Conservation (phyloP, 2,113 vertebrate species). For the Bos javanicus region DNA sequence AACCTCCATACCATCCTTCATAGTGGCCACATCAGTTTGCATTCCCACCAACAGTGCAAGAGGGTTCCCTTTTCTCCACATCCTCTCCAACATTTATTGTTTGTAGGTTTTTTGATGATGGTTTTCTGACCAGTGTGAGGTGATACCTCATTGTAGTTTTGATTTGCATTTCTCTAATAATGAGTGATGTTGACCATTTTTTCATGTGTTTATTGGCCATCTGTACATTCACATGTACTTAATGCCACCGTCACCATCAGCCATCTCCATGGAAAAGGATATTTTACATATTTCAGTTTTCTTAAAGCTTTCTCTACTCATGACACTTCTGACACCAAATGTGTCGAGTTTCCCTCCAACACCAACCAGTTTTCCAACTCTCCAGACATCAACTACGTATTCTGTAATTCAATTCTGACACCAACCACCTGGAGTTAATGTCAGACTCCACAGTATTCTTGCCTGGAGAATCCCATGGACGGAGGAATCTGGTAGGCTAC, state of each 20-base stretch:
- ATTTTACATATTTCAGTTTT: not conserved
- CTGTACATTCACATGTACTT: not conserved
- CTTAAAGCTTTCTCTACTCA: not conserved
- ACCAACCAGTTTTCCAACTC: not conserved
- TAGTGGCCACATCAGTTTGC: not conserved
- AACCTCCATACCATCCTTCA: not conserved
- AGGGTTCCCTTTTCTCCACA: not conserved
- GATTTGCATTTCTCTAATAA: not conserved
- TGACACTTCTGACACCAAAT: not conserved
- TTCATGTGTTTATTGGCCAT: not conserved
- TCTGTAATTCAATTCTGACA: not conserved
- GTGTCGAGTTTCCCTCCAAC: not conserved
- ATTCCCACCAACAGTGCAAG: not conserved
- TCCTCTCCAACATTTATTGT: not conserved
- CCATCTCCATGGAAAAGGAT: not conserved
- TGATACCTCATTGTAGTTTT: not conserved
- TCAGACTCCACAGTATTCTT: not conserved
- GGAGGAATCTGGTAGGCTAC: too few species aligned
- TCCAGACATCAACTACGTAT: not conserved
- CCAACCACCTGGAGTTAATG: not conserved
- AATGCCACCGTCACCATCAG: not conserved
- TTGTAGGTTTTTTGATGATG: not conserved
- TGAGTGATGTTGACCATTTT: not conserved
- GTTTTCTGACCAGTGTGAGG: not conserved
- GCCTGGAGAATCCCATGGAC: too few species aligned